Conservation (phyloP, 2,113 vertebrate species). For the Seriola aureovittata region DNA sequence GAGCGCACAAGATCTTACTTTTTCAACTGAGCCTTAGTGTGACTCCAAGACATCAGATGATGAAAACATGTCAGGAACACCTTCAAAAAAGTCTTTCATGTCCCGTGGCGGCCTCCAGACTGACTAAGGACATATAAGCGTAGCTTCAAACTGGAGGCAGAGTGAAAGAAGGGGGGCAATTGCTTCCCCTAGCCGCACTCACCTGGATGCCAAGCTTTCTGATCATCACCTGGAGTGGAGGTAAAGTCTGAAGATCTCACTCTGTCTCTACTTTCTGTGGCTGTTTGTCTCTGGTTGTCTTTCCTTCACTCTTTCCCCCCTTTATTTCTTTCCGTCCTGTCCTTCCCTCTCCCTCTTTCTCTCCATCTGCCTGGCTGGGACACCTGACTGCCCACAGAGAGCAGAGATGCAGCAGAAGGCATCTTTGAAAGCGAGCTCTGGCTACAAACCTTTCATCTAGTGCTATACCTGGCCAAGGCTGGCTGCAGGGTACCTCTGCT, state of each 20-base stretch:
- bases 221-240: slow-evolving; percentile 61
- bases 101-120: slow-evolving; percentile 33
- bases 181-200: slow-evolving; percentile 39
- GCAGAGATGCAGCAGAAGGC: slow-evolving; percentile 63
- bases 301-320: neutral
- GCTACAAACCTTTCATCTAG: slow-evolving; percentile 71
- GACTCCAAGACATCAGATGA: slow-evolving; percentile 46
- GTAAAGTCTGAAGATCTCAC: neutral
- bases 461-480: slow-evolving; percentile 63
- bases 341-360: slow-evolving; percentile 32
- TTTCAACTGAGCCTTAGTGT: slow-evolving; percentile 31
- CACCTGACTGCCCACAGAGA: slow-evolving; percentile 50
- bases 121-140: slow-evolving; percentile 29
- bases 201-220: slow-evolving; percentile 63
- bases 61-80: slow-evolving; percentile 50
- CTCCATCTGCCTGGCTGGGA: slow-evolving; percentile 56
- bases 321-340: slow-evolving; percentile 8
- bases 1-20: slow-evolving; percentile 10
- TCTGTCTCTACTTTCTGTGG: slow-evolving; percentile 23
- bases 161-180: slow-evolving; percentile 15
- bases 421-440: slow-evolving; percentile 62
- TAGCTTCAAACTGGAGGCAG: slow-evolving; percentile 41
- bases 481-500: slow-evolving; percentile 49
- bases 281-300: slow-evolving; percentile 12
- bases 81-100: slow-evolving; percentile 42